A percentile compares a stretch with the other conserved stretches of the same genome.
Evolutionary conservation across 2,113 vertebrate genomes (phyloP).

Genomic region (Petaurus breviceps): DNA sequence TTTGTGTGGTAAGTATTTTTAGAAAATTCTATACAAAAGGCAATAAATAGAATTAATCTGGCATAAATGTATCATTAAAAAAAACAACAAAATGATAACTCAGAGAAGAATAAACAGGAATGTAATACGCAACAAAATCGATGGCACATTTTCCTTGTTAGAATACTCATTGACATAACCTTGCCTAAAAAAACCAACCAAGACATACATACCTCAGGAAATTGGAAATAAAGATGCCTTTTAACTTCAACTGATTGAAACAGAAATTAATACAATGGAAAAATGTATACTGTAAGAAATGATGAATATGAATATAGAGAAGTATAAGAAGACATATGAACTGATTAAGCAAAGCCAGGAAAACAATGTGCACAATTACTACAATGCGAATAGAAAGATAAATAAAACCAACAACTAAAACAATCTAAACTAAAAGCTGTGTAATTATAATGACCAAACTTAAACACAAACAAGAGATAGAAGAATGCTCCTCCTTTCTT

Average conservation of each 20-base stretch:
- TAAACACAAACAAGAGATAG: neutral
- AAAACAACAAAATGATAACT: neutral
- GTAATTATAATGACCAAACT: neutral
- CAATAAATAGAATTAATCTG: neutral
- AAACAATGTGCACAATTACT: neutral
- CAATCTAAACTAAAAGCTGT: neutral
- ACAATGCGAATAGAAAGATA: neutral
- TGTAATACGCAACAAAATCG: neutral
- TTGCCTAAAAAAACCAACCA: no score
- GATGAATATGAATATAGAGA: neutral
- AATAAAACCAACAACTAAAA: neutral
- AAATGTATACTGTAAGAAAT: neutral
- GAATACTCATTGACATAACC: neutral
- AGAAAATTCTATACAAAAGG: conserved; percentile 32
- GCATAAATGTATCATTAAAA: conserved; percentile 20
- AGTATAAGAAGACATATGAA: neutral
- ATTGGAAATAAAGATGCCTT: neutral
- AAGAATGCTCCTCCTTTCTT: neutral
- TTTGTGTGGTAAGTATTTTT: conserved; percentile 54
- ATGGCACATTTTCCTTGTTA: neutral
- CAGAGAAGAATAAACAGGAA: conserved; percentile 1
- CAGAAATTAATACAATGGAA: neutral
- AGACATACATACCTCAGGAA: neutral
- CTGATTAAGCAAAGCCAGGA: neutral
- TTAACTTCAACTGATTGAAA: neutral